Base-by-base conservation (phyloP, 2,888 invertebrate genomes). In the Psylliodes chrysocephalus region DNA sequence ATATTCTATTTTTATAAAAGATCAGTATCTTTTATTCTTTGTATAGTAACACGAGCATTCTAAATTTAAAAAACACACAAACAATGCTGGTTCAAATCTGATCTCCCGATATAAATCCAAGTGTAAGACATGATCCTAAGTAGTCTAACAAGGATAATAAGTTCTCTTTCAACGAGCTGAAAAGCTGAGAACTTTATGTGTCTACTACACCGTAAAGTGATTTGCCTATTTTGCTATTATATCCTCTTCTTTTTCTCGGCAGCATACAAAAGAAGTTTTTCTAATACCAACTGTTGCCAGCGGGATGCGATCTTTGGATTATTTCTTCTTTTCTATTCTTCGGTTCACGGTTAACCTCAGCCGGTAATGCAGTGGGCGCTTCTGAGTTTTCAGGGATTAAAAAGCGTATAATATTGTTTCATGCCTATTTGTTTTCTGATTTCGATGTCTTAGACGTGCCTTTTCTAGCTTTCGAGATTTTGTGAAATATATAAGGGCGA, bases 331-430 rank as follows among this genome's bases (percentile, higher is more conserved):
- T 68, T 60, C 55, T 60, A 67, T 72, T 67, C 63, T 72, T 71
- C 54, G 52, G 61, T 69, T 69, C 69, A 69, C 67, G 71, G 71
- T 73, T 71, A 71, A 71, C 71, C 70, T 66, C 68, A 64, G 62
- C 52, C 57, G 63, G 63, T 63, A 47, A 59, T 59, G 63, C 54
- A 54, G 53, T 61, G 65, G 67, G 62, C 61, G 61, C 62, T 59
- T 53, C 46, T 53, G 54, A 55, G 64, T 61, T 53, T 63, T 53
- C 42, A 7, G 42, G 18, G 75, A 77, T 76, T 76, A 79, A 79
- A 76, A 73, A 71, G 72, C 78, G 78, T 78, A 71, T 78, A 78
- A 79, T 75, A 71, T 75, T 73, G 77, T 79, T 79, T 79, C 78
- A 76, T 77, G 78, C 74, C 67, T 71, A 71, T 76, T 77, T 78